Percentiles rank a stretch among this genome's conserved stretches.
These are phyloP conservation scores for Lates calcarifer DNA, from an alignment of 2,113 vertebrate species.

Conservation along the genomic window DNA sequence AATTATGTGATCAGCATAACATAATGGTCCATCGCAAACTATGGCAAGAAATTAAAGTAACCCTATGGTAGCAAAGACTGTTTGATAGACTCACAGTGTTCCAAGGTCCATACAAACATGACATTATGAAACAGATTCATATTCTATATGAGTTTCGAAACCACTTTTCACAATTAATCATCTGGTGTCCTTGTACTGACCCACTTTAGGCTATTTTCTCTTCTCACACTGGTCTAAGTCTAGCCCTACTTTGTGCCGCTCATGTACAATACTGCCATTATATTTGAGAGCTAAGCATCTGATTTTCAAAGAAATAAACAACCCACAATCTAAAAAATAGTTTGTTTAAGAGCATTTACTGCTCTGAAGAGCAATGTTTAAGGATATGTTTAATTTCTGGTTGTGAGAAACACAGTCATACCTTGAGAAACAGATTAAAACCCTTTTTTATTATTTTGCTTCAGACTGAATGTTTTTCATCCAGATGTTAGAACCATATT, in stretches of 20 bases:
- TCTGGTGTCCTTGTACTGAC: background rate
- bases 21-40: conserved; percentile 11
- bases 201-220: background rate
- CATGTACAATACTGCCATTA: background rate
- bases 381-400: background rate
- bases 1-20: conserved; percentile 23
- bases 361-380: background rate
- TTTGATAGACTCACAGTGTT: conserved; percentile 2
- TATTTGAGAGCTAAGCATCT: background rate
- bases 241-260: background rate
- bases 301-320: background rate
- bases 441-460: too few relatives aligned
- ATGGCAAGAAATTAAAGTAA: conserved; percentile 5
- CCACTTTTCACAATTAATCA: background rate
- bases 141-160: conserved; percentile 1
- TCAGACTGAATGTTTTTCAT: background rate
- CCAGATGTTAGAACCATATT: background rate
- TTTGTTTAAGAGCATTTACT: background rate
- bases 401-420: background rate
- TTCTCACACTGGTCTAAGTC: background rate
- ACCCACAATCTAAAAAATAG: background rate
- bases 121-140: background rate
- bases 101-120: background rate
- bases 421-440: background rate
- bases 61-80: background rate